Conservation (phyloP, 2,888 invertebrate species). For the Halictus quadricinctus region DNA sequence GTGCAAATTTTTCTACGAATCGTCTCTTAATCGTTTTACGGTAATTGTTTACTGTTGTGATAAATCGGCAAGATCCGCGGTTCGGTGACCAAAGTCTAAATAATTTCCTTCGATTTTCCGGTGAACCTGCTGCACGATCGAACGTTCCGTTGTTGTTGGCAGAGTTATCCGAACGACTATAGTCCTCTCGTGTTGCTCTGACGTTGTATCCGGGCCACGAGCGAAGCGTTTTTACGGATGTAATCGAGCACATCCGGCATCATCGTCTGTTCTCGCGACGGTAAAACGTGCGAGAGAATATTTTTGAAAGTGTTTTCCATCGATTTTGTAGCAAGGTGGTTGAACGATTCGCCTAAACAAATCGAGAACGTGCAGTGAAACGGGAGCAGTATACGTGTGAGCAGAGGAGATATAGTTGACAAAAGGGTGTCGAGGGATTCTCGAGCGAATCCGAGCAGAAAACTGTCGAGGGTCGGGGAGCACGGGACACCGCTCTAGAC, state of each 20-base stretch:
- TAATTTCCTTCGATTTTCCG: not conserved
- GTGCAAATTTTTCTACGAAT: too few relatives aligned
- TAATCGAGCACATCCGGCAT: constrained; percentile 36
- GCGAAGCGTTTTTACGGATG: constrained; percentile 23
- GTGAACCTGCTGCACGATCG: not conserved
- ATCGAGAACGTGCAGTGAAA: not conserved
- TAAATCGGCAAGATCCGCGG: not conserved
- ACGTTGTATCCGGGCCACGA: constrained; percentile 28
- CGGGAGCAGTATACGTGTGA: constrained; percentile 43
- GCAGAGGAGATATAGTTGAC: constrained; percentile 41
- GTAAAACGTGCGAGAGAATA: constrained; percentile 21
- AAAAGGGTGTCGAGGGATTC: constrained; percentile 64
- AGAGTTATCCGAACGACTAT: constrained; percentile 35
- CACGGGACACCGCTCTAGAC: constrained; percentile 67
- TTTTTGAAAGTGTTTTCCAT: constrained; percentile 47
- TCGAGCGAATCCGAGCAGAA: constrained; percentile 57
- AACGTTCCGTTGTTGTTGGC: not conserved
- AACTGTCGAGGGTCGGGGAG: constrained; percentile 54
- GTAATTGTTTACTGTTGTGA: not conserved
- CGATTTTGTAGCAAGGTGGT: constrained; percentile 28
- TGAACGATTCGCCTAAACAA: not conserved
- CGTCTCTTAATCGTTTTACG: not conserved
- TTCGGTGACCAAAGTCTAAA: not conserved
- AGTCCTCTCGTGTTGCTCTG: constrained; percentile 24
- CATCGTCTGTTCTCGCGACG: constrained; percentile 47